Evolutionary conservation across 2,797 vertebrate genomes (phyloP), one percentile per base, ranked within the genome.

Genomic region (Chloroceryle inda): DNA sequence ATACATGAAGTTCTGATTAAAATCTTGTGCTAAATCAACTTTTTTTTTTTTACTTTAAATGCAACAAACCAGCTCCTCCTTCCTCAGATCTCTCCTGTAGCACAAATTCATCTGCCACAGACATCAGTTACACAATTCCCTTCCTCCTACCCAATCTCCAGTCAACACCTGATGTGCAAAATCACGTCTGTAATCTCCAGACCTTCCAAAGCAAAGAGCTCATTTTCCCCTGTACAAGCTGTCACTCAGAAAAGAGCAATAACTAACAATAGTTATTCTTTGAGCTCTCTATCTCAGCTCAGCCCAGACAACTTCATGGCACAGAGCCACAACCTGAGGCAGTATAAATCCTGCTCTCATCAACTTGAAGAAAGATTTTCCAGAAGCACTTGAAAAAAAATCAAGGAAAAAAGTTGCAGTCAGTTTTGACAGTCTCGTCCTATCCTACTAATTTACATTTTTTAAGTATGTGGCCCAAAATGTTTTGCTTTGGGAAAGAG

Each of bases 41-140:
- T 40, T 53, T 31, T 27, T 26, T 21, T 50, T 56, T 75, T 38
- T 9, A 67, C 76, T 92, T 81, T 75, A 79, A 87, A 86, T 42
- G 63, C 61, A 94, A 72, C 61, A 82, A 85, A 37, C 14, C 42
- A 68, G 50, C 45, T 81, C 55, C 64, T 91, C 84, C 85, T 91
- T 76, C 68, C 64, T 50, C 55, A 75, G 68, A 81, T 88, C 56
- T 79, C 62, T 88, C 78, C 84, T 68, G 47, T n/a, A 85, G 87
- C 78, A 89, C 72, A 72, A 74, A 85, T 69, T 68, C 96, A 96
- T 95, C 94, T 92, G 94, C 92, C 89, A 91, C 91, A 96, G 94
- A 96, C 94, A 96, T 96, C 96, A 78, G 92, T 96, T 95, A 68
- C 96, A 89, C 96, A 96, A 97, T 56, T 45, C 91, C 61, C 63